Conservation (phyloP, 2,888 invertebrate genomes). For the Watsonalla cultraria region DNA sequence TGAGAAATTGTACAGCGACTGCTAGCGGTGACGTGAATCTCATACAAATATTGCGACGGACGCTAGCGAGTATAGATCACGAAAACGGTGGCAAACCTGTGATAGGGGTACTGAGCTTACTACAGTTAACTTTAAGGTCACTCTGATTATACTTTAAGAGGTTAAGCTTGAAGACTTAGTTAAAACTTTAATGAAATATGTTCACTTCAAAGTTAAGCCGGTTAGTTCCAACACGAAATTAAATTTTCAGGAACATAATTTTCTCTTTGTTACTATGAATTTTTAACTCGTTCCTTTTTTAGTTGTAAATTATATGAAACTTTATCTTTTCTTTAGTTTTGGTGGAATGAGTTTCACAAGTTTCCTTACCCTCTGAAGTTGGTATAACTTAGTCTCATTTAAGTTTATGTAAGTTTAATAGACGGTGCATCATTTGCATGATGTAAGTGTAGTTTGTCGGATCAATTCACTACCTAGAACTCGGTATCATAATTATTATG, state of each 20-base stretch:
- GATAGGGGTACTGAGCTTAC: too few species aligned
- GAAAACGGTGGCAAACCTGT: too few species aligned
- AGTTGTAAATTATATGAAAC: not conserved
- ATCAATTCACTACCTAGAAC: too few species aligned
- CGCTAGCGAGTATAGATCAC: too few species aligned
- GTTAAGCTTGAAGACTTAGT: conserved; percentile 28
- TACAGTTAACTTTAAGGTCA: conserved; percentile 34
- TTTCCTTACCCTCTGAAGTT: not conserved
- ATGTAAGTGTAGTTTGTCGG: too few species aligned
- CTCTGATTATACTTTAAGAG: conserved; percentile 36
- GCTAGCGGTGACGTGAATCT: too few species aligned
- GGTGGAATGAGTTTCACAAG: not conserved
- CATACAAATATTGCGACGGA: too few species aligned
- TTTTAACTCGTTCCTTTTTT: not conserved
- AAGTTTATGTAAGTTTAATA: too few species aligned
- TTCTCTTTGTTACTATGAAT: conserved; percentile 9
- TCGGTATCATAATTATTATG: too few species aligned
- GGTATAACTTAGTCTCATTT: too few species aligned
- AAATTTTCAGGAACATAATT: conserved; percentile 20
- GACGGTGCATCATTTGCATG: too few species aligned
- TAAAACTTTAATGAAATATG: conserved; percentile 48
- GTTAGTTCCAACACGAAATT: conserved; percentile 26
- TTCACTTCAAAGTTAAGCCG: conserved; percentile 32
- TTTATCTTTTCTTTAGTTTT: not conserved
- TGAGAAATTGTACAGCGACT: too few species aligned